phyloP scores from a whole-genome alignment of 1,140 invertebrate species.

The Hermetia illucens region DNA sequence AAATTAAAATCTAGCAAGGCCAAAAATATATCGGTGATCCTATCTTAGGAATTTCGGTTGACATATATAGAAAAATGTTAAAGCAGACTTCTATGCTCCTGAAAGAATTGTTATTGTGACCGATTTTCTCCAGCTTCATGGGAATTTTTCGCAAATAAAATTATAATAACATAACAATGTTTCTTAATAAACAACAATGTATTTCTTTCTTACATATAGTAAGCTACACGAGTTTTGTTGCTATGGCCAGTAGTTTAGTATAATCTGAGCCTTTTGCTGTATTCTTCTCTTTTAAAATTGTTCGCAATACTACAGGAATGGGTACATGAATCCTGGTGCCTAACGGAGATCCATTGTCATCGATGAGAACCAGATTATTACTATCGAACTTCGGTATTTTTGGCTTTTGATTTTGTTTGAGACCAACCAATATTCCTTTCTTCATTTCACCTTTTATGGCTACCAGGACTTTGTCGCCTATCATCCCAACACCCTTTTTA shows the following conservation, averaged over 20 bases:
- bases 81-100: too few relatives aligned
- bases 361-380: constrained; percentile 93
- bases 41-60: too few relatives aligned
- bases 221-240: constrained; percentile 88
- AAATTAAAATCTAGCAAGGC: too few relatives aligned
- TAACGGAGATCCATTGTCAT: constrained; percentile 83
- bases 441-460: constrained; percentile 95
- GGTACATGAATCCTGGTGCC: constrained; percentile 91
- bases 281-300: constrained; percentile 69
- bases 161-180: too few relatives aligned
- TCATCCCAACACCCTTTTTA: constrained; percentile 42
- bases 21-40: too few relatives aligned
- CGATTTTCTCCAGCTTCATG: too few relatives aligned
- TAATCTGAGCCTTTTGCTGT: constrained; percentile 79
- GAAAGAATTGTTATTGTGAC: too few relatives aligned
- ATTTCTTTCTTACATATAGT: too few relatives aligned
- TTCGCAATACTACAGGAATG: constrained; percentile 82
- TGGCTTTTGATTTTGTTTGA: constrained; percentile 67
- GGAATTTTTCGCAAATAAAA: too few relatives aligned
- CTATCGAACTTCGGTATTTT: constrained; percentile 88
- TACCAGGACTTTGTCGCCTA: constrained; percentile 82
- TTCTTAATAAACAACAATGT: too few relatives aligned
- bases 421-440: constrained; percentile 86
- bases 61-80: too few relatives aligned
- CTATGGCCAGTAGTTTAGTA: constrained; percentile 87